Evolutionary conservation across 2,113 vertebrate genomes (phyloP).

Genomic region (Cinclus mexicanus): DNA sequence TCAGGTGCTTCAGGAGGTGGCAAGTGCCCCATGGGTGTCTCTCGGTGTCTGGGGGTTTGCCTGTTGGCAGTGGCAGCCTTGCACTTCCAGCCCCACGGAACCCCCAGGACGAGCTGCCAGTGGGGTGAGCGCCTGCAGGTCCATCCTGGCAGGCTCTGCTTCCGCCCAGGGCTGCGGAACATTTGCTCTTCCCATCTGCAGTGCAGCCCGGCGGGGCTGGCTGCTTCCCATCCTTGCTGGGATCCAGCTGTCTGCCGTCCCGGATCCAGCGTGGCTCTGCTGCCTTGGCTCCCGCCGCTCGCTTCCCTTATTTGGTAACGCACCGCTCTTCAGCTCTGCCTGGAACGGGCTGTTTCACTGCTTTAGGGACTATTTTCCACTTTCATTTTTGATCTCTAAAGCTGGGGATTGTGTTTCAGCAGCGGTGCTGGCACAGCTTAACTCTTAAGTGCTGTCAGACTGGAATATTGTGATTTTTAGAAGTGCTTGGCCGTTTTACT

Average conservation of each 20-base stretch:
- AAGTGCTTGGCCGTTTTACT: not conserved
- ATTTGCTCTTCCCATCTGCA: constrained; percentile 11
- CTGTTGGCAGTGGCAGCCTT: not conserved
- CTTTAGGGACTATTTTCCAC: constrained; percentile 36
- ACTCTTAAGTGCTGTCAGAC: not conserved
- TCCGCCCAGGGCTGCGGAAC: not conserved
- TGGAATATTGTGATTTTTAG: not conserved
- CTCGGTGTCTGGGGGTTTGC: not conserved
- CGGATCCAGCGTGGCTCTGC: not conserved
- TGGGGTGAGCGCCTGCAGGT: not conserved
- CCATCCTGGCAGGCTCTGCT: not conserved
- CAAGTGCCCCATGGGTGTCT: rapidly evolving
- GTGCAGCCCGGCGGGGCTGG: not conserved
- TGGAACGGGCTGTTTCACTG: constrained; percentile 61
- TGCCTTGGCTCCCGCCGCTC: constrained; percentile 40
- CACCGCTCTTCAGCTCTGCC: constrained; percentile 45
- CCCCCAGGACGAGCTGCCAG: not conserved
- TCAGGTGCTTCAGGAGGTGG: not conserved
- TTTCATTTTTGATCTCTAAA: constrained; percentile 33
- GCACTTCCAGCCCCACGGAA: rapidly evolving
- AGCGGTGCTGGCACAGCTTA: not conserved
- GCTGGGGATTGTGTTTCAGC: not conserved
- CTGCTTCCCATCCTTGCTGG: not conserved
- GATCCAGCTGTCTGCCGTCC: constrained; percentile 51
- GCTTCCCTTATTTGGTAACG: constrained; percentile 90